Base-by-base conservation (phyloP, 2,797 vertebrate species). In the Hydrocynus forskahlii region DNA sequence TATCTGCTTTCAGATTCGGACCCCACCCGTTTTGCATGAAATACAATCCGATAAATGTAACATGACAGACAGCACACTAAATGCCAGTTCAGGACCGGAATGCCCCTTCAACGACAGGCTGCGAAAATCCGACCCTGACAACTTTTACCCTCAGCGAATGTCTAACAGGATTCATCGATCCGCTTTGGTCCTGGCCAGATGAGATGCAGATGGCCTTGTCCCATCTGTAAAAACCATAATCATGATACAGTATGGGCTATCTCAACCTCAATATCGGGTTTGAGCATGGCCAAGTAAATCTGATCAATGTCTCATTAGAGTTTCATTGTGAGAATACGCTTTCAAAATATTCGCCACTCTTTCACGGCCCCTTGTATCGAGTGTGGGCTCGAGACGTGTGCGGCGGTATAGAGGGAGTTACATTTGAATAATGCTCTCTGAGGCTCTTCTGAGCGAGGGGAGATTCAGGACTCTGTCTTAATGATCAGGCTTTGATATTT, bases 161-260 rank as follows among this genome's bases (percentile, higher is more conserved):
- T 83, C 78, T 75, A 78, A 90, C 89, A 84, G 87, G 88, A 87
- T 91, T 91, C 93, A 95, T 95, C 89, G 93, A 94, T 93, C 91
- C 89, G 89, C 87, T 92, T 92, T 3, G 86, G 90, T 93, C 90
- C 89, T 86, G 84, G 73, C 63, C 82, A 86, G 92, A 93, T 91
- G 91, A 92, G 93, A 93, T 91, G 91, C 90, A 92, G 92, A 92
- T 91, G 89, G 89, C 87, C 87, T 87, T 85, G 86, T 87, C 64
- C 87, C 71, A 29, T 87, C 89, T 89, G 78, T 88, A 77, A 86
- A 66, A 85, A 87, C 88, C 91, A 89, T 93, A 92, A 94, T 93
- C 90, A 92, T 92, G 87, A 92, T 91, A 88, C 90, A 92, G 91
- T 90, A 83, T 88, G 69, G 35, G 55, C 82, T 63, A 81, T 80